These are phyloP conservation scores for Ailurus styani DNA, from an alignment of 2,113 vertebrate species.

Conservation along the genomic window DNA sequence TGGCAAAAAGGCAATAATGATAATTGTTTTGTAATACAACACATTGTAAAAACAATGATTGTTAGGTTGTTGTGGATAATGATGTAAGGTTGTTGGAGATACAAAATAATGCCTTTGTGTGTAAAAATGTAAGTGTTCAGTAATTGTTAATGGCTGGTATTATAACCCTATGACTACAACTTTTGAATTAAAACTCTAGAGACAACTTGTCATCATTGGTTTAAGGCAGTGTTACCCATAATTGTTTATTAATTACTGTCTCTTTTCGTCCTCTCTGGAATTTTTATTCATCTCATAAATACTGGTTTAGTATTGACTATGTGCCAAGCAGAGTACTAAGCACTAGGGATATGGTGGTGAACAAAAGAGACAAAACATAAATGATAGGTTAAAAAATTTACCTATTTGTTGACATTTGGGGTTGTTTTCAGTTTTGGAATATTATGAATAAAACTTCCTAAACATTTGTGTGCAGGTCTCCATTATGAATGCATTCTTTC, in stretches of 20 bases:
- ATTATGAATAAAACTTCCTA: neutral
- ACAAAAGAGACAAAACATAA: neutral
- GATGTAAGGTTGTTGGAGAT: neutral
- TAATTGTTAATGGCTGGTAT: neutral
- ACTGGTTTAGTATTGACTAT: neutral
- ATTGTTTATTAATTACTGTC: neutral
- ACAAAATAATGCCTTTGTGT: neutral
- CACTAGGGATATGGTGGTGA: neutral
- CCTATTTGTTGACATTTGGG: neutral
- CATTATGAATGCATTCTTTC: neutral
- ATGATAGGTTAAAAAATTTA: neutral
- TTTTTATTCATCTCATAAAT: neutral
- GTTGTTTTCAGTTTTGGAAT: neutral
- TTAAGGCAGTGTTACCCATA: neutral
- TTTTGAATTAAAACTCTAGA: neutral
- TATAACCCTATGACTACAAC: neutral
- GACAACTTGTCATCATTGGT: neutral
- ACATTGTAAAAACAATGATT: neutral
- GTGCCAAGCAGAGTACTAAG: neutral
- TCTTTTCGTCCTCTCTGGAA: neutral
- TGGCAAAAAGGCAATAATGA: neutral
- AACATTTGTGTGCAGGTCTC: neutral
- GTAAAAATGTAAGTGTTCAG: neutral
- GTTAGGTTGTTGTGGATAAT: neutral
- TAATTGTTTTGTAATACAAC: neutral